Conservation (phyloP, 2,797 vertebrate species). For the Anableps anableps region DNA sequence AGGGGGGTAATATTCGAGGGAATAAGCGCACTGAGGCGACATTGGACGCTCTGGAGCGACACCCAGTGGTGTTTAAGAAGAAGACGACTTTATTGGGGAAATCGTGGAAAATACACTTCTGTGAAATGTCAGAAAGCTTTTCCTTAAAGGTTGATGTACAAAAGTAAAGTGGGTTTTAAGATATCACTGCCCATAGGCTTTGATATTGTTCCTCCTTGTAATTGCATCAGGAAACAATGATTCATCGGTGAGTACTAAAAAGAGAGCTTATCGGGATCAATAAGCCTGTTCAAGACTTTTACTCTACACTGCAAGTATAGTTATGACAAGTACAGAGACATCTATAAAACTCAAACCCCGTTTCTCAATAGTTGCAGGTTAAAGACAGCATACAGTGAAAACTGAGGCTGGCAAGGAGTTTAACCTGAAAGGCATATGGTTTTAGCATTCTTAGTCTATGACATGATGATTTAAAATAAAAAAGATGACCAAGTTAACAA, state of each 20-base stretch:
- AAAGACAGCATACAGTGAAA: not conserved
- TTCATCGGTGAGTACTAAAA: conserved; percentile 5
- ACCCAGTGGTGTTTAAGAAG: conserved; percentile 59
- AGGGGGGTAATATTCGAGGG: conserved; percentile 50
- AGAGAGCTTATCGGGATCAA: conserved; percentile 1
- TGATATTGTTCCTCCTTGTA: not conserved
- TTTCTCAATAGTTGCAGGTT: not conserved
- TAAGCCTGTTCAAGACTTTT: conserved; percentile 5
- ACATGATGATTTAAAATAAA: not conserved
- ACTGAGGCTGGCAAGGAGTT: not conserved
- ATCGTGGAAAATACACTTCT: not conserved
- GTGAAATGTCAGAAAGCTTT: not conserved
- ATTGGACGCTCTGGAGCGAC: conserved; percentile 78
- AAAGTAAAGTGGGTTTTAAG: not conserved
- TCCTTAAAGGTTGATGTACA: not conserved
- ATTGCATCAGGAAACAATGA: not conserved
- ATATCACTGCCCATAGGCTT: not conserved
- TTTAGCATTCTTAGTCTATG: not conserved
- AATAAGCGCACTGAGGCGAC: conserved; percentile 32
- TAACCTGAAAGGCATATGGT: not conserved
- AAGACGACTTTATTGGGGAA: conserved; percentile 12
- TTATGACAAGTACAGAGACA: conserved; percentile 1
- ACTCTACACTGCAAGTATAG: conserved; percentile 6
- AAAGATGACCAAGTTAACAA: not conserved
- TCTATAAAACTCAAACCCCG: not conserved